These are phyloP conservation scores for Crioceris asparagi DNA, from an alignment of 2,888 invertebrate species.

Conservation along the genomic window DNA sequence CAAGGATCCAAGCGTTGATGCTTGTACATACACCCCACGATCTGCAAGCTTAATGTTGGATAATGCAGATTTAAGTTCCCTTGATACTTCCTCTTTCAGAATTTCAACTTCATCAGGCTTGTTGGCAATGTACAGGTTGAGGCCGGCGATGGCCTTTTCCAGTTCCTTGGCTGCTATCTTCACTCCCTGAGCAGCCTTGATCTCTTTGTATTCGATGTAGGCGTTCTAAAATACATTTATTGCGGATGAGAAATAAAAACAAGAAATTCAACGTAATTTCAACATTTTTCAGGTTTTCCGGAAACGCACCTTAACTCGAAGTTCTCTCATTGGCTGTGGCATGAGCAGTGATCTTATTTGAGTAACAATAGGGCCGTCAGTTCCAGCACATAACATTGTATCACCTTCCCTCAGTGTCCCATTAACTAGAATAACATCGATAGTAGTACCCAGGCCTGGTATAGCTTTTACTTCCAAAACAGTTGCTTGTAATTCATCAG, in stretches of 20 bases:
- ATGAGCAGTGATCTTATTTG: slow-evolving; percentile 93
- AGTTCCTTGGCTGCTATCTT: slow-evolving; percentile 97
- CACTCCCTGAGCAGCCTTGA: slow-evolving; percentile 94
- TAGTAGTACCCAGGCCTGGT: slow-evolving; percentile 95
- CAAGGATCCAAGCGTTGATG: slow-evolving; percentile 96
- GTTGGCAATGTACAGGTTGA: slow-evolving; percentile 85
- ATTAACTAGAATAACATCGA: slow-evolving; percentile 97
- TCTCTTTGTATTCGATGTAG: slow-evolving; percentile 89
- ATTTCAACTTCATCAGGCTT: slow-evolving; percentile 91
- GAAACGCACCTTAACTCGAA: slow-evolving; percentile 75
- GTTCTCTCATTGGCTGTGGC: slow-evolving; percentile 96
- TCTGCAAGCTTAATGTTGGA: slow-evolving; percentile 85
- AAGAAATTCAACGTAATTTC: too few relatives aligned
- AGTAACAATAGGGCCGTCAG: slow-evolving; percentile 96
- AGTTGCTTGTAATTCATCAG: slow-evolving; percentile 82
- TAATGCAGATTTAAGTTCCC: slow-evolving; percentile 78
- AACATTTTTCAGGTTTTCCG: too few relatives aligned
- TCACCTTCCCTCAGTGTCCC: slow-evolving; percentile 90
- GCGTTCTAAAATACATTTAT: slow-evolving; percentile 53
- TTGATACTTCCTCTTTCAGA: slow-evolving; percentile 72
- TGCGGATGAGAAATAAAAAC: background rate
- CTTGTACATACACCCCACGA: slow-evolving; percentile 97
- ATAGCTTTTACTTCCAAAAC: slow-evolving; percentile 84
- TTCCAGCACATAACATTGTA: slow-evolving; percentile 90
- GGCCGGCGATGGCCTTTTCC: slow-evolving; percentile 94